Evolutionary conservation across 2,113 vertebrate genomes (phyloP).

Genomic region (Tursiops truncatus): DNA sequence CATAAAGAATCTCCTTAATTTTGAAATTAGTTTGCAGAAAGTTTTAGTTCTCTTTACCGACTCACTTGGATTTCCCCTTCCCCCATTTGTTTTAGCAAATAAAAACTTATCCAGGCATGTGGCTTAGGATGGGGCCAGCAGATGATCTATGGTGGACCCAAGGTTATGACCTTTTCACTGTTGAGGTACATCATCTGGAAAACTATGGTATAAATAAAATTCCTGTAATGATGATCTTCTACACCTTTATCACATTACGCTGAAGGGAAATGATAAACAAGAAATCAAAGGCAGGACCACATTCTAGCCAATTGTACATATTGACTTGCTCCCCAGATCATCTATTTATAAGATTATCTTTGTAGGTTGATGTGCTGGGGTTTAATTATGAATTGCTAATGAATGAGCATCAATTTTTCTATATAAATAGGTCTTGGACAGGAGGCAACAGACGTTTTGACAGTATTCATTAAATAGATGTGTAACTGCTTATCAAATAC

Average conservation of each 20-base stretch:
- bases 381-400: conserved; percentile 42
- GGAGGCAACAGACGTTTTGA: neutral
- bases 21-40: neutral
- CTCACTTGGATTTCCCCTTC: neutral
- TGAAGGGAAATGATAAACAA: neutral
- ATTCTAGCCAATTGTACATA: neutral
- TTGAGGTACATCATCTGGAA: neutral
- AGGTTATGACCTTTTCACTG: neutral
- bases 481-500: conserved; percentile 37
- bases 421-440: neutral
- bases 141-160: neutral
- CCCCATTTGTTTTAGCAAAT: neutral
- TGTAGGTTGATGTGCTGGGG: neutral
- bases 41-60: neutral
- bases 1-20: neutral
- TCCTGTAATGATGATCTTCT: neutral
- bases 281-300: neutral
- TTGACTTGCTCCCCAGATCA: conserved; percentile 29
- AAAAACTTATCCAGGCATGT: neutral
- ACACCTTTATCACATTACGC: neutral
- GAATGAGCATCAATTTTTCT: conserved; percentile 2
- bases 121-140: neutral
- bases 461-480: neutral
- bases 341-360: neutral
- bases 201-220: neutral